A percentile compares a stretch with the other conserved stretches of the same genome.
Conservation (phyloP, 2,888 invertebrate genomes). For the Laspeyria flexula region DNA sequence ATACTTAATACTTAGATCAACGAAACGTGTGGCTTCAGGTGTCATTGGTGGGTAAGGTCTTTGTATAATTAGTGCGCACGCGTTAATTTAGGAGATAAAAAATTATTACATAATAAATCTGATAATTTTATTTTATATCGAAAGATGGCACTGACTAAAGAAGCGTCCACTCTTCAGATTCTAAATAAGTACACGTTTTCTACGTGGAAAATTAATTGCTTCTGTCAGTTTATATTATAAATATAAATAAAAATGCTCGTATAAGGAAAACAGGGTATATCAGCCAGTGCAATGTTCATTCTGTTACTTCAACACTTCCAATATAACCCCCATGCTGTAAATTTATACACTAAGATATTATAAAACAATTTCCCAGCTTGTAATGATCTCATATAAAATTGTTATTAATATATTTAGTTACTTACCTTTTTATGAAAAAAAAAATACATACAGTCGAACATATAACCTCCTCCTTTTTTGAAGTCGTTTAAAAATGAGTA, state of each 20-base stretch:
- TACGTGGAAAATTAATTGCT: constrained; percentile 46
- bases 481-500: constrained; percentile 51
- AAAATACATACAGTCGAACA: too few species aligned
- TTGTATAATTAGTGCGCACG: constrained; percentile 74
- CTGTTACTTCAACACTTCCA: constrained; percentile 42
- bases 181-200: constrained; percentile 48
- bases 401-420: constrained; percentile 47
- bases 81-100: constrained; percentile 47
- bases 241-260: constrained; percentile 47
- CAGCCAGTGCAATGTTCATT: constrained; percentile 34
- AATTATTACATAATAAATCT: constrained; percentile 42
- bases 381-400: constrained; percentile 57
- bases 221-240: constrained; percentile 54
- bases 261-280: constrained; percentile 38
- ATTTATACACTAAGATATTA: constrained; percentile 45
- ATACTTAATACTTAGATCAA: constrained; percentile 83
- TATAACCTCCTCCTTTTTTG: too few species aligned
- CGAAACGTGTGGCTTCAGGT: constrained; percentile 82
- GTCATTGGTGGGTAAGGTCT: constrained; percentile 83
- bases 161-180: constrained; percentile 45
- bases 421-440: constrained; percentile 58
- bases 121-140: constrained; percentile 44
- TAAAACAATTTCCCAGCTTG: constrained; percentile 43
- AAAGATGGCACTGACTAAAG: constrained; percentile 66
- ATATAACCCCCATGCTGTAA: constrained; percentile 42